Conservation (phyloP, 1,140 invertebrate genomes). For the Lasaia peninsularis region DNA sequence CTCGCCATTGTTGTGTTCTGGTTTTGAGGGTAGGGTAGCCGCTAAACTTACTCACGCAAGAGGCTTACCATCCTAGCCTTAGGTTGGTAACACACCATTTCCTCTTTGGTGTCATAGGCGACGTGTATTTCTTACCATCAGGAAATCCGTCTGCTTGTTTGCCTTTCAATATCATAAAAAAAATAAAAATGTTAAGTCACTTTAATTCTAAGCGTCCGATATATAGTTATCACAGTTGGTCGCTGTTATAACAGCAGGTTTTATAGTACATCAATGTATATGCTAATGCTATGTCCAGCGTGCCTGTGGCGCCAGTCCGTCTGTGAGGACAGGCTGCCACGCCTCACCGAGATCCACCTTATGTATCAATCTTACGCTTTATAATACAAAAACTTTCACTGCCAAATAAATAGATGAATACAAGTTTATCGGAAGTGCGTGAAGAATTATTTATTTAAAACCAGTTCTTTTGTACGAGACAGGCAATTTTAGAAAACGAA, state of each 20-base stretch:
- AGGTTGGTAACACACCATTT: too few relatives aligned
- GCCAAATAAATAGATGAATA: conserved; percentile 46
- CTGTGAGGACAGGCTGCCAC: conserved; percentile 51
- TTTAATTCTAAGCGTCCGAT: too few relatives aligned
- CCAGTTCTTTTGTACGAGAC: conserved; percentile 19
- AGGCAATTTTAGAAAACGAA: conserved; percentile 16
- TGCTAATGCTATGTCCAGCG: conserved; percentile 38
- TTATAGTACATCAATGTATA: background rate
- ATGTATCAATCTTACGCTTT: conserved; percentile 50
- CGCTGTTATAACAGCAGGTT: background rate
- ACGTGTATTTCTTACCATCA: too few relatives aligned
- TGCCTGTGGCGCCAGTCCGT: conserved; percentile 64
- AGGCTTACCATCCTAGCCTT: too few relatives aligned
- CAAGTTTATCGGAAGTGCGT: conserved; percentile 52
- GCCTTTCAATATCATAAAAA: too few relatives aligned
- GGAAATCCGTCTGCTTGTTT: too few relatives aligned
- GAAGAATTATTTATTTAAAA: conserved; percentile 47
- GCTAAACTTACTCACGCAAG: too few relatives aligned
- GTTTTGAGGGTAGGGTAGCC: too few relatives aligned
- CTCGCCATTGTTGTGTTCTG: too few relatives aligned
- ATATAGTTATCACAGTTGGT: background rate
- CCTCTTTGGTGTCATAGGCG: too few relatives aligned
- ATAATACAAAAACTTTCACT: conserved; percentile 68
- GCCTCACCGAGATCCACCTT: conserved; percentile 29
- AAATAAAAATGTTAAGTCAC: too few relatives aligned